phyloP scores from a whole-genome alignment of 2,888 invertebrate species.

The Leucophora obtusa region DNA sequence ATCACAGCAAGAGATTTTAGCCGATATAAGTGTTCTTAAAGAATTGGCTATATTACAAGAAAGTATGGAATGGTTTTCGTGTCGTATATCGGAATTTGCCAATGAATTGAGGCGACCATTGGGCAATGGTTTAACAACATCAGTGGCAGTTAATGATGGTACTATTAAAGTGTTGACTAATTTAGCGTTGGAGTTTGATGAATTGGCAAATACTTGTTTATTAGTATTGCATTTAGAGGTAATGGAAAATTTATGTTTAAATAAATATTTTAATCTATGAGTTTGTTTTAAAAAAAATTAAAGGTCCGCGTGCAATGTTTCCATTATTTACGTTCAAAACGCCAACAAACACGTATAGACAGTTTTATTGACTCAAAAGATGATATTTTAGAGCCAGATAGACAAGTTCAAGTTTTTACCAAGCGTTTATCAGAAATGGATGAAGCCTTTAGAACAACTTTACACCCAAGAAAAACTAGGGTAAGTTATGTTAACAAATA shows the following conservation, averaged over 20 bases:
- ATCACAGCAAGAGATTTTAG: conserved; percentile 89
- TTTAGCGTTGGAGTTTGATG: conserved; percentile 89
- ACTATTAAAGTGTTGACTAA: conserved; percentile 83
- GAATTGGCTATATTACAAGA: conserved; percentile 94
- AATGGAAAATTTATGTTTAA: conserved; percentile 5
- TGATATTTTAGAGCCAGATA: conserved; percentile 88
- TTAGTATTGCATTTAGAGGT: conserved; percentile 95
- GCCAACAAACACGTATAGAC: conserved; percentile 71
- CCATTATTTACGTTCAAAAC: conserved; percentile 87
- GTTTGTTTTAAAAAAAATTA: conserved; percentile 2
- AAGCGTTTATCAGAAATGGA: conserved; percentile 88
- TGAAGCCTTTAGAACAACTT: conserved; percentile 86
- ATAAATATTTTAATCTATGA: too few species aligned
- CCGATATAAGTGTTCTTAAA: conserved; percentile 89
- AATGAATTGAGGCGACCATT: conserved; percentile 81
- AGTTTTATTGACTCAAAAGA: conserved; percentile 80
- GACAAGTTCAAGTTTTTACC: conserved; percentile 87
- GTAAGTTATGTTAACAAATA: conserved; percentile 77
- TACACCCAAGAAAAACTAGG: conserved; percentile 88
- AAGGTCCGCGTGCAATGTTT: conserved; percentile 95
- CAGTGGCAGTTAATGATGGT: conserved; percentile 80
- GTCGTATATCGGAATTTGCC: conserved; percentile 82
- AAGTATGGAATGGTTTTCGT: conserved; percentile 92
- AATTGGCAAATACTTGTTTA: conserved; percentile 93
- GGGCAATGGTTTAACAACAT: conserved; percentile 74